A percentile compares a stretch with the other conserved stretches of the same genome.
phyloP scores from a whole-genome alignment of 2,113 vertebrate species.

The Poeciliopsis turrubarensis region DNA sequence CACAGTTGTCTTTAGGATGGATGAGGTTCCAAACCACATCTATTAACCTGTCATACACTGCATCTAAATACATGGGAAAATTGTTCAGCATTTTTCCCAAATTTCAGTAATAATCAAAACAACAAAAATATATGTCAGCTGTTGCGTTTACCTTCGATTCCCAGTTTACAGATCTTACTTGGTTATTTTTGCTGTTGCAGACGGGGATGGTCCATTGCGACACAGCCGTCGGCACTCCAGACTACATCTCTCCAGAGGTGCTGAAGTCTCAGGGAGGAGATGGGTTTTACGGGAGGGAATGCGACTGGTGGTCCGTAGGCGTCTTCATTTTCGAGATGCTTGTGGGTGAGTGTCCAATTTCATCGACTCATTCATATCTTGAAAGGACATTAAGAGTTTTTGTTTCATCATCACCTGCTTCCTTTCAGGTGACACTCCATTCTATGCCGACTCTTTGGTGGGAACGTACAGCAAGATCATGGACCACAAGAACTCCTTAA shows the following conservation, averaged over 20 bases:
- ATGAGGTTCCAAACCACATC: too few species aligned
- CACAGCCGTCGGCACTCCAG: slow-evolving; percentile 94
- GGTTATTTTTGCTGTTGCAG: slow-evolving; percentile 72
- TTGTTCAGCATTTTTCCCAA: too few species aligned
- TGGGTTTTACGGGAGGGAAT: slow-evolving; percentile 95
- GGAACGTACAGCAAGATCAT: slow-evolving; percentile 99
- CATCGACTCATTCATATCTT: neutral
- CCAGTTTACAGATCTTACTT: neutral
- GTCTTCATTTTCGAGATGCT: slow-evolving; percentile 99
- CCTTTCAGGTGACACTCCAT: slow-evolving; percentile 91
- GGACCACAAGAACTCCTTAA: slow-evolving; percentile 98
- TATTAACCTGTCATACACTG: too few species aligned
- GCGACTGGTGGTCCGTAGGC: slow-evolving; percentile 99
- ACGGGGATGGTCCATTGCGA: slow-evolving; percentile 98
- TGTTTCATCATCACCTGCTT: neutral
- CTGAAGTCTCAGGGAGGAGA: slow-evolving; percentile 96
- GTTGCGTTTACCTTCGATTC: neutral
- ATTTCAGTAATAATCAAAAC: too few species aligned
- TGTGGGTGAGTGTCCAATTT: slow-evolving; percentile 87
- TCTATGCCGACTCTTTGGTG: slow-evolving; percentile 98
- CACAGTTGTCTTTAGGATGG: too few species aligned
- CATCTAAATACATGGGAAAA: too few species aligned
- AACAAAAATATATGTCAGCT: neutral
- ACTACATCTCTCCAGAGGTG: slow-evolving; percentile 97
- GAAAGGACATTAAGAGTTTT: neutral